Evolutionary conservation across 1,140 invertebrate species (phyloP).

Genomic region (Phthorimaea operculella): DNA sequence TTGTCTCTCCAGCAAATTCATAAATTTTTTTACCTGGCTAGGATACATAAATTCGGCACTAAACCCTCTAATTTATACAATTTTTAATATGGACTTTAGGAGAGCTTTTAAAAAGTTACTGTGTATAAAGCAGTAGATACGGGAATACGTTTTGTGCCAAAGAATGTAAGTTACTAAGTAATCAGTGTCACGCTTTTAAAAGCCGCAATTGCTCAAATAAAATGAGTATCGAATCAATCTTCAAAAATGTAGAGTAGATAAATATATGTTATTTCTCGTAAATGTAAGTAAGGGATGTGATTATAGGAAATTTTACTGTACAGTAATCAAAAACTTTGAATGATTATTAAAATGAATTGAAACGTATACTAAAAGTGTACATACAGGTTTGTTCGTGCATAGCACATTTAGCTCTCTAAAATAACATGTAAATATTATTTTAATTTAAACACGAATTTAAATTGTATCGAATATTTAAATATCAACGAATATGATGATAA

Average conservation of each 20-base stretch:
- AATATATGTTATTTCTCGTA: background rate
- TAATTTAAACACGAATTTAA: conserved; percentile 27
- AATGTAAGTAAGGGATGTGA: no score
- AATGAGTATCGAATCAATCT: background rate
- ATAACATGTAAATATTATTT: conserved; percentile 24
- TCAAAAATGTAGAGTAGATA: background rate
- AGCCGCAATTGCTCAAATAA: conserved; percentile 48
- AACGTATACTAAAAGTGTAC: conserved; percentile 14
- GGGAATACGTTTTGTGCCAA: conserved; percentile 36
- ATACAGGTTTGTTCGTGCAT: conserved; percentile 36
- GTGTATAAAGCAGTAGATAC: conserved; percentile 70
- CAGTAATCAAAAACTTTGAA: no score
- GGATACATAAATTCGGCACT: conserved; percentile 98
- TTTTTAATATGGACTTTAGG: conserved; percentile 97
- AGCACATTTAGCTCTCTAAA: conserved; percentile 27
- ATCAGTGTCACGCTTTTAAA: conserved; percentile 22
- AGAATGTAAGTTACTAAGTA: conserved; percentile 18
- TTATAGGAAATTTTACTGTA: no score
- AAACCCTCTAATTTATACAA: conserved; percentile 97
- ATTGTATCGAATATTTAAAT: conserved; percentile 31
- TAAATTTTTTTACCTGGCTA: conserved; percentile 95
- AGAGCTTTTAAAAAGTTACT: conserved; percentile 90
- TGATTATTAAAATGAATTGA: no score
- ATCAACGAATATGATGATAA: conserved; percentile 20
- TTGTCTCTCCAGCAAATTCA: conserved; percentile 81